Evolutionary conservation across 2,888 invertebrate species (phyloP), one percentile per base, ranked within the genome.

Genomic region (Vandiemenella viatica): DNA sequence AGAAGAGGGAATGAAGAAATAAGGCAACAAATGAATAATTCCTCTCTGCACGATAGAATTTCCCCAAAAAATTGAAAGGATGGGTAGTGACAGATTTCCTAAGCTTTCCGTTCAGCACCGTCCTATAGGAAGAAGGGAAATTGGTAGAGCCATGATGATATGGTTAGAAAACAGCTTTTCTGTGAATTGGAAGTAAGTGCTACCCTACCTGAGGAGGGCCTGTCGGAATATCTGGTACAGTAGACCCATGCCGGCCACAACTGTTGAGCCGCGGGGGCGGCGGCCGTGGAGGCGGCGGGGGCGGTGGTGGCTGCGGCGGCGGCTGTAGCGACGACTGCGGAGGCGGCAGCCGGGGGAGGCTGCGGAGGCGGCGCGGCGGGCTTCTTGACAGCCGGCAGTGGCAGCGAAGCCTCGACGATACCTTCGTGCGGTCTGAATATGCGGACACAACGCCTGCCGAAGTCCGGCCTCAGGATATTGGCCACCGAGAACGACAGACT

Each of bases 391-490:
- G n/a, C n/a, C 32, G 37, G 10, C 8, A 16, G 19, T 7, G 46
- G 38, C 3, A 18, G n/a, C 22, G 45, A 7, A 19, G 18, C 16
- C 37, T 19, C 16, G 18, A 21, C 15, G 5, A 10, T 26, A 13
- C 5, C 20, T n/a, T n/a, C n/a, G n/a, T n/a, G n/a, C n/a, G n/a
- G n/a, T n/a, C n/a, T n/a, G n/a, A n/a, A n/a, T 17, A 13, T 16
- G 38, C 37, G 20, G 40, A 23, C 42, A 10, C 26, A 23, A n/a
- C 43, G 51, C n/a, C 49, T 37, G 0, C 89, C 88, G 56, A 89
- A 89, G 63, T 89, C 87, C 0, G 88, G 88, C 60, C 85, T 79
- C 21, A 89, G 66, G 52, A 89, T 89, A 65, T 89, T 88, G 60
- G 85, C 86, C 63, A 90, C 42, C 20, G 42, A 42, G 42, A 42